phyloP scores from a whole-genome alignment of 2,113 vertebrate species.

The Hepsetus odoe region DNA sequence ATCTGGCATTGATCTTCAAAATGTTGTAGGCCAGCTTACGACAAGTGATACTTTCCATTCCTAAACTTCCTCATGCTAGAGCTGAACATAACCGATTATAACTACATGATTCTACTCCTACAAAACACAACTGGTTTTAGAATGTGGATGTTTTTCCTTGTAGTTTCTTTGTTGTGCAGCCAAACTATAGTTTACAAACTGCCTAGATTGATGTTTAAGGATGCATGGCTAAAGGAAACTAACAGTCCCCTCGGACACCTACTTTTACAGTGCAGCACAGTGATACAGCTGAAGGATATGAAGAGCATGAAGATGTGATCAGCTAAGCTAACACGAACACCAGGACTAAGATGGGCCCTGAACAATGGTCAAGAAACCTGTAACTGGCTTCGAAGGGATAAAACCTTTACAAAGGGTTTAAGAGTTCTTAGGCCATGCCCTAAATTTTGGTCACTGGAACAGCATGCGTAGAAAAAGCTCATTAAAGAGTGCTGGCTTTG shows the following conservation, averaged over 20 bases:
- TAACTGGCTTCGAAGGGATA: neutral
- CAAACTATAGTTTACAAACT: neutral
- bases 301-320: neutral
- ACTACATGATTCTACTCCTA: neutral
- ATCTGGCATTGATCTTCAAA: neutral
- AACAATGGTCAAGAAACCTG: neutral
- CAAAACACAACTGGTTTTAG: neutral
- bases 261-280: neutral
- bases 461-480: constrained; percentile 26
- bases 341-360: constrained; percentile 14
- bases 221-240: neutral
- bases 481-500: constrained; percentile 40
- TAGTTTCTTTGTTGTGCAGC: neutral
- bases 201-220: neutral
- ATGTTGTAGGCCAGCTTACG: neutral
- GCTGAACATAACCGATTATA: neutral
- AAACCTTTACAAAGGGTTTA: neutral
- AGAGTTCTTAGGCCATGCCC: constrained; percentile 1
- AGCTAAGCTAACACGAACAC: constrained; percentile 22
- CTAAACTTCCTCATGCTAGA: neutral
- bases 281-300: neutral
- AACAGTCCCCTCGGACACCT: neutral
- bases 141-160: neutral
- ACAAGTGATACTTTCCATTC: neutral
- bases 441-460: constrained; percentile 2